Percentiles rank a stretch among this genome's conserved stretches.
phyloP scores from a whole-genome alignment of 2,797 vertebrate genomes.

The Sebastes trivittatus region DNA sequence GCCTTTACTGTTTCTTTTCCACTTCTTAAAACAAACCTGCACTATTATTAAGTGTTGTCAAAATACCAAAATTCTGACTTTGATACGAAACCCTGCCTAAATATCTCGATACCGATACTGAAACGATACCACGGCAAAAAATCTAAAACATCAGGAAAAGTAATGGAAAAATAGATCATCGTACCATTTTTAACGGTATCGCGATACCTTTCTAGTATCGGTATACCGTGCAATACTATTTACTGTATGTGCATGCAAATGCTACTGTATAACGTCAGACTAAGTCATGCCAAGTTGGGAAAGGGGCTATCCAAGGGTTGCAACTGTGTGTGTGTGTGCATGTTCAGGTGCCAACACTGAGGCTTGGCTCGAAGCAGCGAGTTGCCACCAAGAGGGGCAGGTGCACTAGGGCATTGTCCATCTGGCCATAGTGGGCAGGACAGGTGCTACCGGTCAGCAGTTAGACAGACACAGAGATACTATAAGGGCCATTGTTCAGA shows the following conservation, averaged over 20 bases:
- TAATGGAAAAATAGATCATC: too few species aligned
- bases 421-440: slow-evolving; percentile 66
- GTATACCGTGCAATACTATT: not conserved
- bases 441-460: slow-evolving; percentile 71
- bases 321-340: slow-evolving; percentile 35
- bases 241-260: not conserved
- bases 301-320: slow-evolving; percentile 30
- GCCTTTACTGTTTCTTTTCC: not conserved
- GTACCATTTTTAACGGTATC: too few species aligned
- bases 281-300: slow-evolving; percentile 21
- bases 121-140: too few species aligned
- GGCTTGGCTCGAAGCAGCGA: slow-evolving; percentile 47
- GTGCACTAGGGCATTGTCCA: slow-evolving; percentile 66
- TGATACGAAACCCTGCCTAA: not conserved
- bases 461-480: not conserved
- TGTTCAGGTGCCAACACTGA: slow-evolving; percentile 51
- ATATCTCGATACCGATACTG: too few species aligned
- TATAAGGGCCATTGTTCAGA: slow-evolving; percentile 3
- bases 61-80: too few species aligned
- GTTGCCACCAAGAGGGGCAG: slow-evolving; percentile 52
- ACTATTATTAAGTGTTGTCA: too few species aligned
- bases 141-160: too few species aligned
- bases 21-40: not conserved
- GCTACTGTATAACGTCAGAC: not conserved
- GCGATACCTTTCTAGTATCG: too few species aligned